These are phyloP conservation scores for Danio choprae DNA, from an alignment of 2,797 vertebrate genomes.

Conservation along the genomic window DNA sequence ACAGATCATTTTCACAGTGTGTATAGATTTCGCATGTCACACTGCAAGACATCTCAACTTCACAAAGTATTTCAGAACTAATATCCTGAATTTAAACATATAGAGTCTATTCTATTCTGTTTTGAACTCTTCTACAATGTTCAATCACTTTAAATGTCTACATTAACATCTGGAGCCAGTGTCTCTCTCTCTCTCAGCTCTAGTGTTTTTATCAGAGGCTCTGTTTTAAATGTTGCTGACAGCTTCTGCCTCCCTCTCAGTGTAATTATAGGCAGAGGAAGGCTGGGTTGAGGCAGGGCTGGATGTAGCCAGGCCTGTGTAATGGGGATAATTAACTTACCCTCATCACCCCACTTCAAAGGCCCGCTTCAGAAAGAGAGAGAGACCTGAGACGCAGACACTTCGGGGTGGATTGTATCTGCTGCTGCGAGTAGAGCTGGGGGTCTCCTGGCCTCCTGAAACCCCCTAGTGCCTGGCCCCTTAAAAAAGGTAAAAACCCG, in stretches of 20 bases:
- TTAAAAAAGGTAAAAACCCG: constrained; percentile 29
- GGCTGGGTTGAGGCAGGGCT: constrained; percentile 89
- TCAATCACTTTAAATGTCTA: constrained; percentile 65
- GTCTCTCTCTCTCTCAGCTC: constrained; percentile 44
- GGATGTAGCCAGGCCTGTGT: constrained; percentile 87
- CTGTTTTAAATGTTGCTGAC: constrained; percentile 85
- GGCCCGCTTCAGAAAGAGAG: constrained; percentile 75
- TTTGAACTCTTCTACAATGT: constrained; percentile 51
- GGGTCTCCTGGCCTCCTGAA: constrained; percentile 27
- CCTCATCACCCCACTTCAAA: constrained; percentile 94
- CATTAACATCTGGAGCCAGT: constrained; percentile 77
- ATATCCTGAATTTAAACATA: background rate
- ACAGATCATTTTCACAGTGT: no score
- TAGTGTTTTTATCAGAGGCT: constrained; percentile 70
- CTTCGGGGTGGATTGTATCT: constrained; percentile 34
- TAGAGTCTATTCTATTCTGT: background rate
- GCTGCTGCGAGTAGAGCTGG: constrained; percentile 7
- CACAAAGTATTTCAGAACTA: background rate
- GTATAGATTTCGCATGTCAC: background rate
- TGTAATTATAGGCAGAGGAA: constrained; percentile 98
- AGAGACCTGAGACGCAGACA: constrained; percentile 55
- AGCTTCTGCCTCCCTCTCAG: constrained; percentile 90
- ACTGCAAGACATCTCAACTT: background rate
- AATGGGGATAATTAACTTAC: constrained; percentile 97
- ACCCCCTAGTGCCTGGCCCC: constrained; percentile 27